Base-by-base conservation (phyloP, 2,797 vertebrate species). In the Remorina albescens region DNA sequence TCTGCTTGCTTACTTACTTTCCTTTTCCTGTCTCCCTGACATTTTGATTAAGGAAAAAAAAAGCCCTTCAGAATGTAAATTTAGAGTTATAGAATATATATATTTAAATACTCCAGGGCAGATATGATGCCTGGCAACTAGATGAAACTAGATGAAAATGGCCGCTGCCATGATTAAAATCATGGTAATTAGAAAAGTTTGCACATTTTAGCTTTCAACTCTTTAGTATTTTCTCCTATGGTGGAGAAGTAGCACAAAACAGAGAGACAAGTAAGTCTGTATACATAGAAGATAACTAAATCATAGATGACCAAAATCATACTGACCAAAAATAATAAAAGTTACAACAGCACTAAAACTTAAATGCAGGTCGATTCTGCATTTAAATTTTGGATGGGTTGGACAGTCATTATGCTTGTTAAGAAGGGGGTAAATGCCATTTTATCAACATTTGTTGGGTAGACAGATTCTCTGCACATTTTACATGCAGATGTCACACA, bases 141-240 rank as follows among this genome's bases (percentile, higher is more conserved):
- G 21, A 47, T 47, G 44, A 12, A 47, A n/a, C n/a, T n/a, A n/a
- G n/a, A 21, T n/a, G 5, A n/a, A n/a, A n/a, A n/a, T n/a, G 39
- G 18, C 15, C 12, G 10, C 12, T 37, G 3, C 36, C 36, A 11
- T 6, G 15, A 41, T 41, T 41, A n/a, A n/a, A 46, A n/a, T 46
- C 7, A 46, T 1, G 0, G 8, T 30, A 30, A 30, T 30, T 19
- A 8, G 42, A 8, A 44, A 44, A 39, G 16, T 12, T 39, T 39
- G 16, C 13, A 39, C 16, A 16, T 37, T 4, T 4, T 34, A 7
- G 32, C 3, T 34, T 76, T 67, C 67, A 36, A 26, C 41, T 71
- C 50, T 15, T 64, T 28, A 60, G 19, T 55, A 36, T 74, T 71
- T 58, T 39, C 58, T 73, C 42, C 54, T 41, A 34, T 74, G 53